These are phyloP conservation scores for Apostichopus japonicus DNA, from an alignment of 35 echinoderm and acorn worm genomes.

Conservation along the genomic window DNA sequence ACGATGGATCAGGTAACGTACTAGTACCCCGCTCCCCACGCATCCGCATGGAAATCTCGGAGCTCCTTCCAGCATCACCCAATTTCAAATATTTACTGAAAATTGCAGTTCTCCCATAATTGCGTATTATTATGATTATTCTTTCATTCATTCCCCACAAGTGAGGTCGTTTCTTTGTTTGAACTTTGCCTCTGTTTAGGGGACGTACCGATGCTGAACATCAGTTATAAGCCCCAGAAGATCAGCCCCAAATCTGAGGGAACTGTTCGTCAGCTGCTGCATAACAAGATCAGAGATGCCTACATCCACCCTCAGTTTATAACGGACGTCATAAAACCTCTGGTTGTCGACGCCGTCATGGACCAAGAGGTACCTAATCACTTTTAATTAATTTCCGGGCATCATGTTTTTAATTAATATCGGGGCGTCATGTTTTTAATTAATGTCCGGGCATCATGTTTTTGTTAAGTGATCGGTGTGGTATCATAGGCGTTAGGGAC, in stretches of 20 bases:
- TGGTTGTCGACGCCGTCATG: conserved; percentile 81
- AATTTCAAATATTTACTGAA: too few species aligned
- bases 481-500: too few species aligned
- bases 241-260: conserved; percentile 96
- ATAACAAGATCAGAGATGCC: conserved; percentile 93
- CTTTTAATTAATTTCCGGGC: too few species aligned
- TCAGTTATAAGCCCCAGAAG: conserved; percentile 99
- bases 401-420: too few species aligned
- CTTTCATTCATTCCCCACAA: neutral
- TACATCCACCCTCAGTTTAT: conserved; percentile 97
- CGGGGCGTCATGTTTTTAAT: too few species aligned
- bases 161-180: neutral
- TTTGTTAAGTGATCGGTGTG: too few species aligned
- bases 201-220: conserved; percentile 84
- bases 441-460: too few species aligned
- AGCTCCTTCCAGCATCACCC: too few species aligned
- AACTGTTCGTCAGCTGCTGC: conserved; percentile 76
- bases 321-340: conserved; percentile 91
- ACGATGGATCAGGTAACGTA: conserved; percentile 74
- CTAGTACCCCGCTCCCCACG: too few species aligned
- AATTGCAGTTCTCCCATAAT: too few species aligned
- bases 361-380: conserved; percentile 82
- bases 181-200: conserved; percentile 28
- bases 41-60: too few species aligned
- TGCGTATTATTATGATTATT: too few species aligned